Evolutionary conservation across 92 coral and sea anemone species (phyloP).

Genomic region (Phenganax subtilis): DNA sequence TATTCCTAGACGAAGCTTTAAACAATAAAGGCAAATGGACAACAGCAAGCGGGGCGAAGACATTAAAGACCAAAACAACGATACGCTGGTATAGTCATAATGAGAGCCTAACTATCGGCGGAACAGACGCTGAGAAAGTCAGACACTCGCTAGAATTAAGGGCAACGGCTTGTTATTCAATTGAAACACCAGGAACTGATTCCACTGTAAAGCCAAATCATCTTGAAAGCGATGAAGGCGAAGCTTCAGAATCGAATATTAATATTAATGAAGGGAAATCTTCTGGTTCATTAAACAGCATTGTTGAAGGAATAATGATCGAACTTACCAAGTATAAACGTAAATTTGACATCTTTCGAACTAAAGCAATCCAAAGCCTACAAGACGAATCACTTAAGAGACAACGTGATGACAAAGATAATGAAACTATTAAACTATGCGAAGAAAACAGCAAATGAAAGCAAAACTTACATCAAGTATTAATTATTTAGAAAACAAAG

Average conservation of each 20-base stretch:
- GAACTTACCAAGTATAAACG: too few species aligned
- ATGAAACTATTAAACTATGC: too few species aligned
- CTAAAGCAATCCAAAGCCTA: too few species aligned
- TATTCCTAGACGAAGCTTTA: background rate
- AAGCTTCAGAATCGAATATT: conserved; percentile 1
- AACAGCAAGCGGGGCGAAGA: conserved; percentile 2
- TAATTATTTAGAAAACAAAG: background rate
- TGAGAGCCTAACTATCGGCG: background rate
- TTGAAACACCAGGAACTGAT: background rate
- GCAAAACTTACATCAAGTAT: background rate
- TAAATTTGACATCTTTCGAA: too few species aligned
- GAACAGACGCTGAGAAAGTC: background rate
- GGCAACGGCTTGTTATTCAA: background rate
- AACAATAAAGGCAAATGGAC: background rate
- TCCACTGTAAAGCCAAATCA: background rate
- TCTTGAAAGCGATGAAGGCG: too few species aligned
- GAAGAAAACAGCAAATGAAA: background rate
- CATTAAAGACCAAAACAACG: background rate
- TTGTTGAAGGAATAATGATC: too few species aligned
- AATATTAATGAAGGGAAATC: too few species aligned
- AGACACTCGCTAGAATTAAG: background rate
- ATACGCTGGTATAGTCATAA: conserved; percentile 4
- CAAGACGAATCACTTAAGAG: too few species aligned
- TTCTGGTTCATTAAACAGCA: too few species aligned
- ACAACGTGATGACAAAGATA: too few species aligned